Conservation (phyloP, 2,888 invertebrate genomes). For the Drosophila anomelani region DNA sequence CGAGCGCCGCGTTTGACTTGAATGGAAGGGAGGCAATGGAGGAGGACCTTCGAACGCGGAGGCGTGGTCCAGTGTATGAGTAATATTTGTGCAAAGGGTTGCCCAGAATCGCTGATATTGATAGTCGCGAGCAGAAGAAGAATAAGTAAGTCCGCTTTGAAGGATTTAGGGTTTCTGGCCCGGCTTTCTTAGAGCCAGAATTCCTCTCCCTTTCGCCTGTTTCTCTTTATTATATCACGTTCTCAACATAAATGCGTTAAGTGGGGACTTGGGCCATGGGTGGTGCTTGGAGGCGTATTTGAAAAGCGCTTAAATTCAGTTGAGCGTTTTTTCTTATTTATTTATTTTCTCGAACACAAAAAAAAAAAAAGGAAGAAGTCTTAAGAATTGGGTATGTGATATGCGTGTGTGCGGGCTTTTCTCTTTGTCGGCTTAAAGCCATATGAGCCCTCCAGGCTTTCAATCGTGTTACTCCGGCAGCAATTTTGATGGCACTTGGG, state of each 20-base stretch:
- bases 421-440: constrained; percentile 56
- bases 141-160: constrained; percentile 46
- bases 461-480: constrained; percentile 54
- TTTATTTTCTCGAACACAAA: constrained; percentile 37
- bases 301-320: constrained; percentile 76
- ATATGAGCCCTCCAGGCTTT: constrained; percentile 48
- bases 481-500: constrained; percentile 73
- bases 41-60: background rate
- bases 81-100: constrained; percentile 74
- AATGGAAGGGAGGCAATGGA: constrained; percentile 34
- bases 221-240: constrained; percentile 79
- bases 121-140: constrained; percentile 58
- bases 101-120: constrained; percentile 62
- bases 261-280: constrained; percentile 62
- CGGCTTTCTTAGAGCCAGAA: constrained; percentile 22
- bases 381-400: constrained; percentile 35
- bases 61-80: constrained; percentile 65
- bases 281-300: constrained; percentile 58
- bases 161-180: constrained; percentile 53
- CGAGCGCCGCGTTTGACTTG: constrained; percentile 60
- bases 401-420: constrained; percentile 34
- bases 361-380: constrained; percentile 22
- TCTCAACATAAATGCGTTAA: constrained; percentile 79
- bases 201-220: constrained; percentile 46
- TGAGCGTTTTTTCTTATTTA: constrained; percentile 42